phyloP scores from a whole-genome alignment of 2,888 invertebrate species.

The Andrena flavipes region DNA sequence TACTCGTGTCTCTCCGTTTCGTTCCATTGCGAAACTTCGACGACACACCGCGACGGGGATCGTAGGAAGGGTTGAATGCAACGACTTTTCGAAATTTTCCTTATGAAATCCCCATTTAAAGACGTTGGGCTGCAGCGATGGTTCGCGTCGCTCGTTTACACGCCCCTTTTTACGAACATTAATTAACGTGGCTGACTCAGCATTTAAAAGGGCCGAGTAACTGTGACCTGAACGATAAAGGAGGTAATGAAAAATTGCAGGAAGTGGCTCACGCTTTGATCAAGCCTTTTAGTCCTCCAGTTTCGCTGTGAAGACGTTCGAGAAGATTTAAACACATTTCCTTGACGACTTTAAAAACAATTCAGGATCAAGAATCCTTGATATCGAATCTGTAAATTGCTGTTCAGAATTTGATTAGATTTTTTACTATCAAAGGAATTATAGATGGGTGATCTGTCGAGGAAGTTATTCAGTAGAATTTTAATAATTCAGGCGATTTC shows the following conservation, averaged over 20 bases:
- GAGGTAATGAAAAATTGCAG: not conserved
- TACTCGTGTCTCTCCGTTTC: not conserved
- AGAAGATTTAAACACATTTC: no score
- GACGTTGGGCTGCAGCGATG: not conserved
- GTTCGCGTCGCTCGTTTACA: not conserved
- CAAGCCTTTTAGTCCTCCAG: not conserved
- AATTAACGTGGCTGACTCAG: constrained; percentile 14
- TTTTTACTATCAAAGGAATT: no score
- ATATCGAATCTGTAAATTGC: no score
- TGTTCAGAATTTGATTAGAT: no score
- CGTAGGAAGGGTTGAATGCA: not conserved
- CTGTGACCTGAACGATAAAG: not conserved
- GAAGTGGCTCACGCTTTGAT: not conserved
- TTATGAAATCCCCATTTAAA: not conserved
- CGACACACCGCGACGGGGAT: not conserved
- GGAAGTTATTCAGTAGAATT: no score
- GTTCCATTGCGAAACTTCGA: not conserved
- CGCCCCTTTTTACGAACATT: not conserved
- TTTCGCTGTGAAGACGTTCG: no score
- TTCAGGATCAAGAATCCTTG: no score
- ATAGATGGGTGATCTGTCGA: no score
- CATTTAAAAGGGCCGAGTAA: not conserved
- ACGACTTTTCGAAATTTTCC: constrained; percentile 12
- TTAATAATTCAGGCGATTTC: no score
- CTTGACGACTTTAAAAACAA: no score